These are phyloP conservation scores for Platerodrilus igneus DNA, from an alignment of 2,888 invertebrate species.

Conservation along the genomic window DNA sequence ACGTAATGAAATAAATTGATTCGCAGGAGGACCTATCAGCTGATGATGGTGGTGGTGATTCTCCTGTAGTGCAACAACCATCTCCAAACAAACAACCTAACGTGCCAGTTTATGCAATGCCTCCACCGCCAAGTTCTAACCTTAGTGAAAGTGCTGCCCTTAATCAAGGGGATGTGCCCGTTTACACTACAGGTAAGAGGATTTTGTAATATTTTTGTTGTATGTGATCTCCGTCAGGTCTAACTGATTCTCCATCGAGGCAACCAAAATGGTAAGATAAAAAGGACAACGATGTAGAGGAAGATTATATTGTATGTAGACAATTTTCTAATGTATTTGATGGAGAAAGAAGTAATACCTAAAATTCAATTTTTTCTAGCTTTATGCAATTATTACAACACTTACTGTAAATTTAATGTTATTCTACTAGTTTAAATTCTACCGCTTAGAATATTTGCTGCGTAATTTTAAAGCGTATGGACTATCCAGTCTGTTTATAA, in stretches of 20 bases:
- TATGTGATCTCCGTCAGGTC: no score
- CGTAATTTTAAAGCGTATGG: no score
- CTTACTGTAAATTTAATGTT: no score
- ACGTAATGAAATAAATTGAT: slow-evolving; percentile 10
- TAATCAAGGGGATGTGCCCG: slow-evolving; percentile 52
- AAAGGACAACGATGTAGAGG: no score
- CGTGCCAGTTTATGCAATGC: slow-evolving; percentile 57
- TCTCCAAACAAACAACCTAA: slow-evolving; percentile 48
- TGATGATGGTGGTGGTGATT: slow-evolving; percentile 47
- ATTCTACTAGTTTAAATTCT: no score
- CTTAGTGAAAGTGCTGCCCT: slow-evolving; percentile 69
- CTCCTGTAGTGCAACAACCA: slow-evolving; percentile 49
- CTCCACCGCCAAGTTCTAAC: slow-evolving; percentile 44
- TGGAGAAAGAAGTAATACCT: no score
- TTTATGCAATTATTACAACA: no score
- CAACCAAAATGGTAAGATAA: slow-evolving; percentile 32
- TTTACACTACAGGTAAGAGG: slow-evolving; percentile 50
- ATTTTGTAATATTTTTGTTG: slow-evolving; percentile 16
- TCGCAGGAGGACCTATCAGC: slow-evolving; percentile 45
- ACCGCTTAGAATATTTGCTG: no score
- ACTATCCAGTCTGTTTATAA: no score
- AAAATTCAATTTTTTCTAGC: no score
- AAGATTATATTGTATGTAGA: no score
- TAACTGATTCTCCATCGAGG: slow-evolving; percentile 36
- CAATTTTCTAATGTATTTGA: no score